Evolutionary conservation across 2,888 invertebrate genomes (phyloP), one percentile per base, ranked within the genome.

Genomic region (Dicranocentrus wangi): DNA sequence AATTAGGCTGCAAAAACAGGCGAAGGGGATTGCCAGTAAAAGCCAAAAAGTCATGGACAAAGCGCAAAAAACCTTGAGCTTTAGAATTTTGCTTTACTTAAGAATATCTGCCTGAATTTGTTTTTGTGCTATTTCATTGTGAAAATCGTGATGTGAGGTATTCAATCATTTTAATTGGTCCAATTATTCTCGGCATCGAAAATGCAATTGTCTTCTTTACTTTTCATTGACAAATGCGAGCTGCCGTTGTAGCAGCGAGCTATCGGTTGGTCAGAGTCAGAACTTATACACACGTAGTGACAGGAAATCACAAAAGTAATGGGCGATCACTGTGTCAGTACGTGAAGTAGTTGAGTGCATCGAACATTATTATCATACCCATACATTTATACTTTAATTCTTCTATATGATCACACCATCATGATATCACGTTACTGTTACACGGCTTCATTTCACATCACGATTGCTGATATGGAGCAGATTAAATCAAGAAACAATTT

Each of bases 121-220:
- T n/a, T n/a, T 51, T 17, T n/a, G 51, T n/a, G 17, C 7, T 39
- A 39, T 8, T 13, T 39, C 39, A 8, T 39, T 39, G 51, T 58
- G 58, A 58, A 27, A 51, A 27, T 25, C 58, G 58, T 58, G 58
- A 58, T 58, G 27, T 27, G 58, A 3, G 58, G 27, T 27, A 27
- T 27, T 58, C 58, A 58, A 58, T 58, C 13, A 27, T 58, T 27
- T 58, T 58, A 58, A 58, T 58, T 58, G 58, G 27, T 58, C 58
- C 21, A 58, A 58, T 58, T 58, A 58, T 58, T 25, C 21, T 10
- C 17, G 19, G 19, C 53, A 27, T 15, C 15, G 27, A 8, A 51
- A 51, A 51, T 51, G n/a, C n/a, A n/a, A n/a, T n/a, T n/a, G n/a
- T n/a, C n/a, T n/a, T n/a, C n/a, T n/a, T n/a, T n/a, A 13, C 10